These are phyloP conservation scores for Apolygus lucorum DNA, from an alignment of 1,140 invertebrate genomes.

Conservation along the genomic window DNA sequence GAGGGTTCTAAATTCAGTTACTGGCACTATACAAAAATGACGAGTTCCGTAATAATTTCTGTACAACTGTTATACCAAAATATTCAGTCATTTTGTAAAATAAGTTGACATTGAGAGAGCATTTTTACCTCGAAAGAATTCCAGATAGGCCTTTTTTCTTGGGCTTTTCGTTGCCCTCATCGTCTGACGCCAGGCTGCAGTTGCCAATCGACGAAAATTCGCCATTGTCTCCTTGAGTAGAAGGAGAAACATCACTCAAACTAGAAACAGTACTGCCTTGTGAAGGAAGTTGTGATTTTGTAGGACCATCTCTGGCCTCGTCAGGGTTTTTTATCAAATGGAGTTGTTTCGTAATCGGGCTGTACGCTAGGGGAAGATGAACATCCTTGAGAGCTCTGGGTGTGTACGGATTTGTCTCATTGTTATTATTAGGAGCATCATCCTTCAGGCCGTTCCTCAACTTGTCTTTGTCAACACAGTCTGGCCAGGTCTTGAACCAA, in stretches of 20 bases:
- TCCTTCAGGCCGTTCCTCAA: not conserved
- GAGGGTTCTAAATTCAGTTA: too few relatives aligned
- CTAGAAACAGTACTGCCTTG: conserved; percentile 39
- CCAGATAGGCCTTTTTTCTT: conserved; percentile 34
- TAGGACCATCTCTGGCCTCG: not conserved
- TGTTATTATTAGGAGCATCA: not conserved
- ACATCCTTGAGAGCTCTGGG: conserved; percentile 27
- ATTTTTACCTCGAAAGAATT: conserved; percentile 35
- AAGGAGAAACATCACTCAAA: conserved; percentile 34
- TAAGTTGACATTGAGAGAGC: too few relatives aligned
- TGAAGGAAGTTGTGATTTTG: conserved; percentile 40
- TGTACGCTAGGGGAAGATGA: conserved; percentile 38
- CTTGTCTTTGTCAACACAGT: conserved; percentile 34
- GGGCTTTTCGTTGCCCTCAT: conserved; percentile 27
- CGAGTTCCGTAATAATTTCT: too few relatives aligned
- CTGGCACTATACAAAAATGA: too few relatives aligned
- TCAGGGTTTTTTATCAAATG: conserved; percentile 33
- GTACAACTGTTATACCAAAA: too few relatives aligned
- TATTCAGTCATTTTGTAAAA: too few relatives aligned
- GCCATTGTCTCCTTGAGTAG: conserved; percentile 30
- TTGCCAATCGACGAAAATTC: conserved; percentile 24
- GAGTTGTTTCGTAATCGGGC: conserved; percentile 39
- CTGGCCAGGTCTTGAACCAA: conserved; percentile 37
- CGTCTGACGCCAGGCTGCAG: conserved; percentile 30
- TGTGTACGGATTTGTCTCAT: not conserved